phyloP scores from a whole-genome alignment of 2,888 invertebrate species.

The Peribatodes rhomboidaria region DNA sequence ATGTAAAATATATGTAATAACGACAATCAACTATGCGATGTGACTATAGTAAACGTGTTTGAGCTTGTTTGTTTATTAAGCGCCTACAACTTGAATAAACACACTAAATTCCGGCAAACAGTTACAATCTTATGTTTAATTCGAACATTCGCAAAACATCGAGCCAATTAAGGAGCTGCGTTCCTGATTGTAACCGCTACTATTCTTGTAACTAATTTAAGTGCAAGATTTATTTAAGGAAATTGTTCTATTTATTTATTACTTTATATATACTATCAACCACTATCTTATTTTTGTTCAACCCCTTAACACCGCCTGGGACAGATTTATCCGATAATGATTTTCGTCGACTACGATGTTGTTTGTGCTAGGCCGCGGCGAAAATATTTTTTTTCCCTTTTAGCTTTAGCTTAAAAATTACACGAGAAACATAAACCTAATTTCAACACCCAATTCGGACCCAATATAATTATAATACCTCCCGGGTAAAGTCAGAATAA shows the following conservation, averaged over 20 bases:
- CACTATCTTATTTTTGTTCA: no score
- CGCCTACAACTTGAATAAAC: slow-evolving; percentile 10
- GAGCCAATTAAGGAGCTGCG: slow-evolving; percentile 15
- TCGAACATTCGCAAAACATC: slow-evolving; percentile 18
- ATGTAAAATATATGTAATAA: no score
- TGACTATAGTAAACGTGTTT: no score
- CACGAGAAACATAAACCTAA: neutral
- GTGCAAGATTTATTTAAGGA: neutral
- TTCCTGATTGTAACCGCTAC: slow-evolving; percentile 7
- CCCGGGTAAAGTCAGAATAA: slow-evolving; percentile 12
- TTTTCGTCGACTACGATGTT: no score
- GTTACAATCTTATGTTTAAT: slow-evolving; percentile 19
- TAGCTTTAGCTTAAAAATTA: neutral
- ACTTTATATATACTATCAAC: no score
- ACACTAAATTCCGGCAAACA: slow-evolving; percentile 13
- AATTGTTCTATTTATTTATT: no score
- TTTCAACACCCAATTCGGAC: slow-evolving; percentile 3
- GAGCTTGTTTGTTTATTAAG: slow-evolving; percentile 2
- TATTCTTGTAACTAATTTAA: slow-evolving; percentile 9
- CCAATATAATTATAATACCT: slow-evolving; percentile 9
- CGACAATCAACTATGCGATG: no score
- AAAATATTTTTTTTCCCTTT: no score
- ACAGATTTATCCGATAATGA: no score
- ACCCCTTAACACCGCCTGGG: no score
- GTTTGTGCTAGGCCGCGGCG: no score